Evolutionary conservation across 2,888 invertebrate species (phyloP).

Genomic region (Lypha dubia): DNA sequence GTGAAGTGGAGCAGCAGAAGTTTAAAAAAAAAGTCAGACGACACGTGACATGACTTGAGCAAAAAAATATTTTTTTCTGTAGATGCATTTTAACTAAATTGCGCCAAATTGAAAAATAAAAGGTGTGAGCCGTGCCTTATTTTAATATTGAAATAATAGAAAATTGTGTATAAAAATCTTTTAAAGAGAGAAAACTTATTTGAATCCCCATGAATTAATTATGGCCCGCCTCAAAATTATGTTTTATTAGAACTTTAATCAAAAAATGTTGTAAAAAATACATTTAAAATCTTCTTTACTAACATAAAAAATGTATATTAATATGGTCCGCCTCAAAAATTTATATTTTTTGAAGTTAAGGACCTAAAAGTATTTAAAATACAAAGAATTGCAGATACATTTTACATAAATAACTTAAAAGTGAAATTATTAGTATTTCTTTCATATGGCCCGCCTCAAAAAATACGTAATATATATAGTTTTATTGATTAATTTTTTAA

Average conservation of each 20-base stretch:
- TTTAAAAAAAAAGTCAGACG: not conserved
- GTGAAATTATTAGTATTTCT: not conserved
- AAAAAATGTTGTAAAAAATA: not conserved
- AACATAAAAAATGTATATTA: not conserved
- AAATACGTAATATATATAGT: no score
- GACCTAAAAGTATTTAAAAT: not conserved
- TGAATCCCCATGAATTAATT: not conserved
- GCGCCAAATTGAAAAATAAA: slow-evolving; percentile 17
- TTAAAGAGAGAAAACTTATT: no score
- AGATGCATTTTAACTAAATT: not conserved
- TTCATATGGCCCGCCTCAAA: slow-evolving; percentile 1
- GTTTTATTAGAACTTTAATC: not conserved
- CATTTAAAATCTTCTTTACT: not conserved
- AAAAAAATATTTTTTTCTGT: not conserved
- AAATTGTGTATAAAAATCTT: no score
- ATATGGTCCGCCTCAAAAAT: not conserved
- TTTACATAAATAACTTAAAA: no score
- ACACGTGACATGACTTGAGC: slow-evolving; percentile 65
- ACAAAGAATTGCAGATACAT: no score
- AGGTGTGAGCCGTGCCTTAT: no score
- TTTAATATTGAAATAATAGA: no score
- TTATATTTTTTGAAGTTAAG: not conserved
- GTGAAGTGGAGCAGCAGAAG: not conserved
- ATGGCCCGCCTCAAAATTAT: not conserved
- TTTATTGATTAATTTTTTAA: no score